Conservation (phyloP, 2,797 vertebrate genomes). For the Pangasius larnaudii region DNA sequence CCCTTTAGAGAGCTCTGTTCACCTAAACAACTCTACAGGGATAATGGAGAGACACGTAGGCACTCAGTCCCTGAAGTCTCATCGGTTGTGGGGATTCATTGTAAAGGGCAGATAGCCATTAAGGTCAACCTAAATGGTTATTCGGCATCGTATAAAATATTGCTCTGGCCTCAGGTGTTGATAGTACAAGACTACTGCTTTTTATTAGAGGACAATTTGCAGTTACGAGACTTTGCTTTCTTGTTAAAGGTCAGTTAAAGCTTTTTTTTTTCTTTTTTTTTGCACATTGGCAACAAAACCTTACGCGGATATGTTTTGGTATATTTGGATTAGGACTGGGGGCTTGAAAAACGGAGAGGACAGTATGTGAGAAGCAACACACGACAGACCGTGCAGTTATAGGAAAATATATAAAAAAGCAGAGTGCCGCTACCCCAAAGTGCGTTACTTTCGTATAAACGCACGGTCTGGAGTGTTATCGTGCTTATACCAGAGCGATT, state of each 20-base stretch:
- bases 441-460: neutral
- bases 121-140: neutral
- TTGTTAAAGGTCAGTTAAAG: neutral
- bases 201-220: neutral
- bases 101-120: neutral
- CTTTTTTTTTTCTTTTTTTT: neutral
- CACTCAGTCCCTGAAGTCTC: neutral
- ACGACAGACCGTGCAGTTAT: neutral
- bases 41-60: constrained; percentile 7
- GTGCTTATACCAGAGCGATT: too few relatives aligned
- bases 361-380: neutral
- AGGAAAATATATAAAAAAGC: neutral
- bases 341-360: neutral
- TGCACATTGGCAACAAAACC: neutral
- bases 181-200: neutral
- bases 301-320: neutral
- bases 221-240: neutral
- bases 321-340: neutral
- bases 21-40: constrained; percentile 4
- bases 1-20: constrained; percentile 4
- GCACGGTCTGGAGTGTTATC: neutral
- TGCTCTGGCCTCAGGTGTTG: neutral
- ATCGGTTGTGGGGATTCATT: neutral
- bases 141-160: neutral
- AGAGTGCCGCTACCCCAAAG: neutral